These are phyloP conservation scores for Brotula barbata DNA, from an alignment of 2,797 vertebrate species.

Conservation along the genomic window DNA sequence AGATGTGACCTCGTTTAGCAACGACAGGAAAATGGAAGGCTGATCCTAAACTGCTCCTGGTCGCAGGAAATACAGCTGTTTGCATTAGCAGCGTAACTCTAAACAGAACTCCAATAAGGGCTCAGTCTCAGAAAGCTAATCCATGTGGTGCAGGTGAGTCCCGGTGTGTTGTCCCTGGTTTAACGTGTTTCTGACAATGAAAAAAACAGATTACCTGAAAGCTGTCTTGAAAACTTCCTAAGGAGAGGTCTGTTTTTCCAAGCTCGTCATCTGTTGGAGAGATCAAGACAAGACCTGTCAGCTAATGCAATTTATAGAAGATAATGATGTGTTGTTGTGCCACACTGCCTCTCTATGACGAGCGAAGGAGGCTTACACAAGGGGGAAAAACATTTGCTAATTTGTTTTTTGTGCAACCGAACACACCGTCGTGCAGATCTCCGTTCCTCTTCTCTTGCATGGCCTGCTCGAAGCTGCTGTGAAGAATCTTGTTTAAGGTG, in stretches of 20 bases:
- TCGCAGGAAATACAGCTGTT: slow-evolving; percentile 44
- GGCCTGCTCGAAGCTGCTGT: slow-evolving; percentile 93
- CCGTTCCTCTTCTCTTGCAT: slow-evolving; percentile 97
- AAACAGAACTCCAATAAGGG: slow-evolving; percentile 1
- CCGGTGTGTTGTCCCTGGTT: slow-evolving; percentile 6
- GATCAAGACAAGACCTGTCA: slow-evolving; percentile 46
- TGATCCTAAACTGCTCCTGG: neutral
- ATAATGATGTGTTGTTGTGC: slow-evolving; percentile 23
- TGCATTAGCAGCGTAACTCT: slow-evolving; percentile 2
- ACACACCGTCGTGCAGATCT: slow-evolving; percentile 88
- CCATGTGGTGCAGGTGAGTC: neutral
- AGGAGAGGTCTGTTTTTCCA: slow-evolving; percentile 86
- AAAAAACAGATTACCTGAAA: slow-evolving; percentile 80
- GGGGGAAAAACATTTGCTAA: neutral
- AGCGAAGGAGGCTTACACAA: neutral
- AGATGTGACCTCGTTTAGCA: slow-evolving; percentile 57
- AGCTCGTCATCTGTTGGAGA: slow-evolving; percentile 90
- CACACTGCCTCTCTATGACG: neutral
- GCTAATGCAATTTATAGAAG: slow-evolving; percentile 25
- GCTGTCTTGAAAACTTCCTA: slow-evolving; percentile 87
- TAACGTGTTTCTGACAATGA: slow-evolving; percentile 7
- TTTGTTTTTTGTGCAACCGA: slow-evolving; percentile 23
- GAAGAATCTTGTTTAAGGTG: slow-evolving; percentile 95
- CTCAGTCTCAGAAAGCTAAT: slow-evolving; percentile 1
- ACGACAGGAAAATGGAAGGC: slow-evolving; percentile 26